Percentiles rank a stretch among this genome's conserved stretches.
phyloP scores from a whole-genome alignment of 2,888 invertebrate species.

The Drosophila fungiperda region DNA sequence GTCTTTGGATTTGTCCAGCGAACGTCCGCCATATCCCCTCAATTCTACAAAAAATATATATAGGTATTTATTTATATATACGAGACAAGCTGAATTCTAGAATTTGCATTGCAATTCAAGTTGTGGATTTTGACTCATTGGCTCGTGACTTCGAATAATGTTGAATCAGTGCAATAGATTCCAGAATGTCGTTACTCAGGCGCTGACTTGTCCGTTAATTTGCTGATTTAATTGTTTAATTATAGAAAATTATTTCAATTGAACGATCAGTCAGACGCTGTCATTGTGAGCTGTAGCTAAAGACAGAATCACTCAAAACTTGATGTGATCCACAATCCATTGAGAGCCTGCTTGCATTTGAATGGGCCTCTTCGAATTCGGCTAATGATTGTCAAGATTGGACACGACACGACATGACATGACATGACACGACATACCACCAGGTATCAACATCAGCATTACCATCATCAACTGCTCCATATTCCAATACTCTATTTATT shows the following conservation, averaged over 20 bases:
- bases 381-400: slow-evolving; percentile 60
- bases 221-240: slow-evolving; percentile 74
- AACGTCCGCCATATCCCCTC: too few species aligned
- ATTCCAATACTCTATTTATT: slow-evolving; percentile 1
- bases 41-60: slow-evolving; percentile 4
- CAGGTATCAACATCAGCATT: slow-evolving; percentile 23
- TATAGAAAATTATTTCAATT: slow-evolving; percentile 73
- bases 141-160: slow-evolving; percentile 46
- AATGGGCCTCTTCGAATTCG: slow-evolving; percentile 15
- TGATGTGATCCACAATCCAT: slow-evolving; percentile 31
- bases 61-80: background rate
- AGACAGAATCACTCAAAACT: slow-evolving; percentile 19
- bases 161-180: slow-evolving; percentile 28
- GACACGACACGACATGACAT: slow-evolving; percentile 46
- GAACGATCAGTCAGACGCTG: slow-evolving; percentile 19
- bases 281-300: background rate
- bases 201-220: slow-evolving; percentile 33
- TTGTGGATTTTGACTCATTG: slow-evolving; percentile 38
- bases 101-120: background rate
- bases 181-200: slow-evolving; percentile 48
- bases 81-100: background rate
- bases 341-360: slow-evolving; percentile 19
- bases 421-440: slow-evolving; percentile 47
- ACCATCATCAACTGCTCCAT: slow-evolving; percentile 1
- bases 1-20: background rate